Base-by-base conservation (phyloP, 1,140 invertebrate species). In the Hypsibius dujardini region DNA sequence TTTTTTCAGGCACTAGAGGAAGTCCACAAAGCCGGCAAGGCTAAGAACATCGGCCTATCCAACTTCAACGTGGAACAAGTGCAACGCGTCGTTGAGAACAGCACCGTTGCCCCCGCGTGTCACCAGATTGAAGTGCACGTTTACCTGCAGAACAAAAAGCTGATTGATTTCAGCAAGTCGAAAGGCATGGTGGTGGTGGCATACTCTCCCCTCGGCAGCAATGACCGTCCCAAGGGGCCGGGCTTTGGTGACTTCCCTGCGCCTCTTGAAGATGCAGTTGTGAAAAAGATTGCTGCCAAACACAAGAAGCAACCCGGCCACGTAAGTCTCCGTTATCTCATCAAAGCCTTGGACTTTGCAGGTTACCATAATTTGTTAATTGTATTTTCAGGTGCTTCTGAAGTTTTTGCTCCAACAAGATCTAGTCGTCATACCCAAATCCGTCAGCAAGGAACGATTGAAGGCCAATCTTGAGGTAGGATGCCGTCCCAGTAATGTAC, bases 11-110 rank as follows among this genome's bases (percentile, higher is more conserved):
- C 84, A 47, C 84, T 95, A 84, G 92, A 95, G 80, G 82, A 86
- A 56, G 84, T 87, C 67, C 85, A 87, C 1, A 80, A 84, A 42
- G 79, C 85, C 70, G 90, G 90, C 1, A 80, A 90, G 14, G 81
- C 84, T 0, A 85, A 82, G 70, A 86, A 87, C 71, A 90, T 96
- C 76, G 92, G 92, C 1, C 73, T 95, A 1, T 93, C 90, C 47
- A 96, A 95, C 79, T 95, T 95, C 77, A 94, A 92, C 77, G 86
- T 83, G 47, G 78, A 84, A 46, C 92, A 95, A 79, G 84, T 93
- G 12, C 82, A 87, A 47, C 81, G 87, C 7, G 75, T 96, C 1
- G 75, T 92, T 28, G 80, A 84, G 40, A 80, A 79, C 45, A 85
- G 85, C 1, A 84, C 79, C 56, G 86, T 94, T 42, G 86, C 86